Percentiles rank a stretch among this genome's conserved stretches.
Evolutionary conservation across 2,888 invertebrate species (phyloP).

Genomic region (Heliothis peltigera): DNA sequence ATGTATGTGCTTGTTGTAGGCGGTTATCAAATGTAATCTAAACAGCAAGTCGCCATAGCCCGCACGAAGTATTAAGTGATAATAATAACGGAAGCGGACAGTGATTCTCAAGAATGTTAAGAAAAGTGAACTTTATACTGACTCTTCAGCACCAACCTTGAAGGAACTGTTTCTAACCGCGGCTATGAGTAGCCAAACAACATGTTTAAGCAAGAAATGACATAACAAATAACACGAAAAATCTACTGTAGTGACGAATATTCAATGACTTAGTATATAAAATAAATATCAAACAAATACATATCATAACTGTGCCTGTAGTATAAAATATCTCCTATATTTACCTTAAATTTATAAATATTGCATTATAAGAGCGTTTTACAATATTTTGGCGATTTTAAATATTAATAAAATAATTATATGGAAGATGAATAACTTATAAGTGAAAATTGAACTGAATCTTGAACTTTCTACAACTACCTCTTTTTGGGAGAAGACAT

Average conservation of each 20-base stretch:
- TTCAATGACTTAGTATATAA: constrained; percentile 74
- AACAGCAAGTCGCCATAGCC: constrained; percentile 77
- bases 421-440: constrained; percentile 37
- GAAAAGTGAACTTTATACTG: constrained; percentile 56
- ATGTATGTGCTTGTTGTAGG: constrained; percentile 63
- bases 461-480: constrained; percentile 53
- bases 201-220: constrained; percentile 43
- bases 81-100: constrained; percentile 57
- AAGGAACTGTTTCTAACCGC: constrained; percentile 49
- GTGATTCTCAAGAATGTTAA: constrained; percentile 65
- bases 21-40: constrained; percentile 68
- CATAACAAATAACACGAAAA: constrained; percentile 63
- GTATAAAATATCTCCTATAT: constrained; percentile 72
- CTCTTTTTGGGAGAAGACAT: constrained; percentile 52
- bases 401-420: constrained; percentile 52
- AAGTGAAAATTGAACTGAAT: constrained; percentile 52
- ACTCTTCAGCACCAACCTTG: constrained; percentile 46
- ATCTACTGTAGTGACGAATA: constrained; percentile 49
- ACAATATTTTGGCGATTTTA: constrained; percentile 61
- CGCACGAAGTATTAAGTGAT: constrained; percentile 70
- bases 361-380: constrained; percentile 64
- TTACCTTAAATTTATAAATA: constrained; percentile 65
- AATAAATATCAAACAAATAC: constrained; percentile 79
- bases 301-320: constrained; percentile 88
- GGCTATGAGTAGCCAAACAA: constrained; percentile 51